Evolutionary conservation across 2,888 invertebrate genomes (phyloP).

Genomic region (Lissocephala sabroskyi): DNA sequence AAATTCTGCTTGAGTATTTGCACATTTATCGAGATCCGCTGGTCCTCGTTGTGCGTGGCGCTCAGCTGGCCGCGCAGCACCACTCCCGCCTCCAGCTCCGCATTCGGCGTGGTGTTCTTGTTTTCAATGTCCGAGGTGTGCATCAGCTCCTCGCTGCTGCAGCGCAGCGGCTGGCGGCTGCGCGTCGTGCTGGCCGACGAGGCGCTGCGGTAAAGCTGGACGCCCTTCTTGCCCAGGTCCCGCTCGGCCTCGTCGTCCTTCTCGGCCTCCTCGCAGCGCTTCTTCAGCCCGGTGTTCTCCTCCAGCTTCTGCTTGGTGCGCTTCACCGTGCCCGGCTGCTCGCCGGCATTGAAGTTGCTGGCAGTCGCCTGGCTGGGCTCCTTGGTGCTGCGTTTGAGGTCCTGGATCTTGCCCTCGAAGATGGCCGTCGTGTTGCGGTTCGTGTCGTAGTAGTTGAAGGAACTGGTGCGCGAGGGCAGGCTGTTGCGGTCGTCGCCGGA

Average conservation of each 20-base stretch:
- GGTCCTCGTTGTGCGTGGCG: constrained; percentile 46
- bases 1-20: constrained; percentile 90
- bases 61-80: constrained; percentile 55
- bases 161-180: constrained; percentile 66
- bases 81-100: constrained; percentile 28
- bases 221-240: constrained; percentile 37
- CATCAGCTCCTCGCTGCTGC: constrained; percentile 72
- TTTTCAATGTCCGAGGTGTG: constrained; percentile 68
- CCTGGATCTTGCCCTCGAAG: constrained; percentile 70
- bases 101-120: constrained; percentile 42
- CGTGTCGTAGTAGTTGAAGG: constrained; percentile 81
- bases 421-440: constrained; percentile 70
- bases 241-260: constrained; percentile 19
- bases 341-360: constrained; percentile 35
- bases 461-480: constrained; percentile 79
- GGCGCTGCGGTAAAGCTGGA: constrained; percentile 65
- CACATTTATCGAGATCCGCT: constrained; percentile 80
- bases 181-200: constrained; percentile 66
- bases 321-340: constrained; percentile 77
- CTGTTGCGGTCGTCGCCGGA: constrained; percentile 79
- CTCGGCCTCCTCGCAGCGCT: constrained; percentile 66
- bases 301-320: constrained; percentile 81
- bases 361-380: constrained; percentile 54
- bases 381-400: constrained; percentile 55
- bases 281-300: constrained; percentile 71